These are phyloP conservation scores for Hyles lineata DNA, from an alignment of 2,888 invertebrate genomes.

Conservation along the genomic window DNA sequence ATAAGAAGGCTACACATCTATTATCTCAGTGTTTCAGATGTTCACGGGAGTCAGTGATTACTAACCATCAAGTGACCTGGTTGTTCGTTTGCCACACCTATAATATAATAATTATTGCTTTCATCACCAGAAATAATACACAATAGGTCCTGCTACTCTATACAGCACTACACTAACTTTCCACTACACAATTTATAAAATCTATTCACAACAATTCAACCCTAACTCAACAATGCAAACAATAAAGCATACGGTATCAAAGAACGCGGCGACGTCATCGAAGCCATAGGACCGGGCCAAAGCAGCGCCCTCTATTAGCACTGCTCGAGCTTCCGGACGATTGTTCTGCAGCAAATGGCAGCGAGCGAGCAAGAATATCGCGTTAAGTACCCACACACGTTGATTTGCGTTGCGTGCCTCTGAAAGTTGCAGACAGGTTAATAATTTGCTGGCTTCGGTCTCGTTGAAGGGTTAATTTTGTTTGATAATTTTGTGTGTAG, in stretches of 20 bases:
- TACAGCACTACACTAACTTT: no score
- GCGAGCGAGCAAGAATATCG: conserved; percentile 70
- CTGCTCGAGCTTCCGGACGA: conserved; percentile 71
- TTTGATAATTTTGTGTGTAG: no score
- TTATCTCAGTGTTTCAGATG: no score
- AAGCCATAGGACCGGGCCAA: conserved; percentile 58
- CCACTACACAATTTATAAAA: not conserved
- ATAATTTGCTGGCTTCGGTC: not conserved
- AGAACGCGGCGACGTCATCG: conserved; percentile 68
- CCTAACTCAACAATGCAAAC: not conserved
- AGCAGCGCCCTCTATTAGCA: conserved; percentile 62
- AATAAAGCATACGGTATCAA: conserved; percentile 67
- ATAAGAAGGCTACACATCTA: no score
- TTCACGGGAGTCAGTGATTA: no score
- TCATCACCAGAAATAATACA: no score
- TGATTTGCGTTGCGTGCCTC: conserved; percentile 65
- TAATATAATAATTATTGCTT: no score
- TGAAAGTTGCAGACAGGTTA: conserved; percentile 40
- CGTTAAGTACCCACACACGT: conserved; percentile 69
- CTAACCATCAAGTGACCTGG: no score
- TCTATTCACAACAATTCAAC: not conserved
- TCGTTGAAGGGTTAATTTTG: not conserved
- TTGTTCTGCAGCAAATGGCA: conserved; percentile 76
- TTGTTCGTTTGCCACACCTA: no score
- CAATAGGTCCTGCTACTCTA: no score